Evolutionary conservation across 2,113 vertebrate genomes (phyloP).

Genomic region (Callipepla squamata): DNA sequence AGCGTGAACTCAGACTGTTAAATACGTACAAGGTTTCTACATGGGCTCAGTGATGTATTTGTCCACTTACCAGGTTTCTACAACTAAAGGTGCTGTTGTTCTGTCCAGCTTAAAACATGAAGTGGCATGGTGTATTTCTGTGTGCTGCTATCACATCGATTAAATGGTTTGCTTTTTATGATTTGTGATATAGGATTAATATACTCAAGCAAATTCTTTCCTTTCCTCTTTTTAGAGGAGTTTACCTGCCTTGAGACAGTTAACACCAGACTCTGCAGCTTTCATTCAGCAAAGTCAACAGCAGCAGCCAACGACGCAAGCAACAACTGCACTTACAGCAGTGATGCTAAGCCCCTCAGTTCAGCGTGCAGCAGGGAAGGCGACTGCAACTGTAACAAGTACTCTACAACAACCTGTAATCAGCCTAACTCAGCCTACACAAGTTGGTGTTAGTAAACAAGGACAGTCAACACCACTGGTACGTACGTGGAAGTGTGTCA

Average conservation of each 20-base stretch:
- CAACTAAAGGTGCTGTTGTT: background rate
- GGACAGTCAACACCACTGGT: constrained; percentile 85
- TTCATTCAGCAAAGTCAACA: constrained; percentile 97
- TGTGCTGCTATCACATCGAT: fast-evolving
- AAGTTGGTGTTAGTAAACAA: constrained; percentile 82
- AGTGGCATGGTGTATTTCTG: background rate
- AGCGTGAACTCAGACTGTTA: background rate
- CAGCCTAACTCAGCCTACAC: constrained; percentile 86
- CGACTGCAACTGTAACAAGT: constrained; percentile 83
- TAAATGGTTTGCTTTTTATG: fast-evolving
- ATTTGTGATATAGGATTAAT: background rate
- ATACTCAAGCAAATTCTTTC: background rate
- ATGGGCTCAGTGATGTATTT: background rate
- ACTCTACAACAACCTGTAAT: constrained; percentile 90
- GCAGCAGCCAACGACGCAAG: constrained; percentile 82
- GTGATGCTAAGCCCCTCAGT: constrained; percentile 84
- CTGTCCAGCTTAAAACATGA: background rate
- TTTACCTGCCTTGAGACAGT: constrained; percentile 94
- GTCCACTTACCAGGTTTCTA: background rate
- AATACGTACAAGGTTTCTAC: background rate
- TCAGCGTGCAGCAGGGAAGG: constrained; percentile 82
- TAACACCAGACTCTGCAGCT: constrained; percentile 93
- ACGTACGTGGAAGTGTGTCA: background rate
- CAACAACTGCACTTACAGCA: constrained; percentile 83
- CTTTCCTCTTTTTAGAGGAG: constrained; percentile 84